A percentile compares a stretch with the other conserved stretches of the same genome.
phyloP scores from a whole-genome alignment of 2,797 vertebrate species.

The Peromyscus nudipes region DNA sequence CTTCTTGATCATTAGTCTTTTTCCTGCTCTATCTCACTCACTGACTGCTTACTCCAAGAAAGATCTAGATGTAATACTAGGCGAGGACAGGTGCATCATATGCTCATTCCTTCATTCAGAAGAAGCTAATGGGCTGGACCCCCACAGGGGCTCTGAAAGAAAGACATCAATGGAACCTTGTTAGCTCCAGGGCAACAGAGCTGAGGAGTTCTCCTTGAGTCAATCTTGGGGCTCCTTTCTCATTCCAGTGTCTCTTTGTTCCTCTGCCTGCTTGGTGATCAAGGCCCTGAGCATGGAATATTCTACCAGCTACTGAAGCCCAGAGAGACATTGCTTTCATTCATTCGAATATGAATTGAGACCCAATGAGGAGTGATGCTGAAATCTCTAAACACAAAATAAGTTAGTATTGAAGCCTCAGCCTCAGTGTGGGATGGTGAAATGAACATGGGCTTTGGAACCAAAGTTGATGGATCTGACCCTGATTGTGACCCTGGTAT shows the following conservation, averaged over 20 bases:
- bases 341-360: background rate
- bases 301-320: background rate
- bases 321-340: background rate
- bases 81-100: background rate
- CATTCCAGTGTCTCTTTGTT: background rate
- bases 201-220: background rate
- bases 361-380: background rate
- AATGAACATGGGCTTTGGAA: background rate
- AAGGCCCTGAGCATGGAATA: background rate
- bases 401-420: background rate
- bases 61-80: background rate
- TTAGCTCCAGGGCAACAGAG: background rate
- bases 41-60: background rate
- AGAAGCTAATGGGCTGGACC: background rate
- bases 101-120: background rate
- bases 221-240: background rate
- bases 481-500: background rate
- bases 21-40: background rate
- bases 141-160: background rate
- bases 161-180: background rate
- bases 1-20: slow-evolving; percentile 36
- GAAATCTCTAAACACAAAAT: background rate
- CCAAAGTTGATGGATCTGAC: background rate
- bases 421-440: background rate
- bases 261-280: background rate